Evolutionary conservation across 2,113 vertebrate species (phyloP), one percentile per base, ranked within the genome.

Genomic region (Psettodes erumei): DNA sequence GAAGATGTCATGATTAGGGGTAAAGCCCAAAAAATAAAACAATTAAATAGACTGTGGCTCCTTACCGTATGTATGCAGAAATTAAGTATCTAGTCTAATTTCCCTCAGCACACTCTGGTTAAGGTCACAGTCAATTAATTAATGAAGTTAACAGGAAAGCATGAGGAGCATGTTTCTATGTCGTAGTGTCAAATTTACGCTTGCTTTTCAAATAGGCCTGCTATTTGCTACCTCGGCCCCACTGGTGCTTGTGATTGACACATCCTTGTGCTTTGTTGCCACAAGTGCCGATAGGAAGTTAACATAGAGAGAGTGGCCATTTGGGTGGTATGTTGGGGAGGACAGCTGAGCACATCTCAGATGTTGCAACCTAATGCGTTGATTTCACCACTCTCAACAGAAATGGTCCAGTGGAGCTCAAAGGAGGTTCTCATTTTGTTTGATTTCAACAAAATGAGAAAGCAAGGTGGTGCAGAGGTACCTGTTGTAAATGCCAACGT

Each of bases 341-440:
- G 88, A 91, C 93, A 93, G 92, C 93, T 93, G 93, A 91, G 82
- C 73, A 71, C 86, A 84, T 81, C 83, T 89, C 79, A 77, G 60
- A 71, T 66, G 85, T n/a, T 75, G 65, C 63, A 19, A 38, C 64
- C 72, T 42, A 71, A 77, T 71, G 75, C 8, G 48, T 69, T 71
- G 35, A 69, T 69, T 70, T 65, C 56, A 54, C 59, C 73, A 58
- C 61, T 56, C 54, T 65, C 32, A 6, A 45, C 33, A 66, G 63
- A 76, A 73, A 70, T 5, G 8, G 45, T 13, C 40, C 18, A 33
- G 9, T 1, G 48, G 6, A 23, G 56, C 38, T 59, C 15, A 28
- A 13, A 47, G 32, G 23, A 48, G 15, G 48, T 8, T 2, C n/a
- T 27, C n/a, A n/a, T n/a, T n/a, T n/a, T 32, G 54, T 32, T 7